Conservation (phyloP, 2,888 invertebrate genomes). For the Automeris io region DNA sequence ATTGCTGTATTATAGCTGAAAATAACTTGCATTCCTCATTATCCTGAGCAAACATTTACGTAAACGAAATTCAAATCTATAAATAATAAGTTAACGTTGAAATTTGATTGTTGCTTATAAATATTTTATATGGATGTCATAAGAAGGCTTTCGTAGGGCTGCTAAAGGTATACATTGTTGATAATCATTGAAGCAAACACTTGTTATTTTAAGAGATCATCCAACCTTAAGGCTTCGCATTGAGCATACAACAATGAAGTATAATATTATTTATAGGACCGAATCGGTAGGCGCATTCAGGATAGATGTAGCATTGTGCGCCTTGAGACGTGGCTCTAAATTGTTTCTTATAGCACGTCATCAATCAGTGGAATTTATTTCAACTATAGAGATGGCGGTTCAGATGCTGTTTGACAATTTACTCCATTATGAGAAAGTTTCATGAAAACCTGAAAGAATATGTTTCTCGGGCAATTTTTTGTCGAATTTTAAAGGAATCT, state of each 20-base stretch:
- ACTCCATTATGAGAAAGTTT: too few relatives aligned
- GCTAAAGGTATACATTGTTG: conserved; percentile 73
- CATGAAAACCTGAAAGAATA: too few relatives aligned
- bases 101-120: conserved; percentile 9
- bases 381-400: conserved; percentile 47
- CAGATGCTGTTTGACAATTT: conserved; percentile 16
- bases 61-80: conserved; percentile 16
- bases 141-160: conserved; percentile 67
- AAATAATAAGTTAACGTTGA: rapidly evolving
- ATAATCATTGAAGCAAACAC: conserved; percentile 78
- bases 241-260: conserved; percentile 61
- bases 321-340: conserved; percentile 35
- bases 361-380: conserved; percentile 55
- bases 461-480: too few relatives aligned
- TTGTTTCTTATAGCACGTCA: conserved; percentile 50
- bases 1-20: neutral
- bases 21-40: neutral
- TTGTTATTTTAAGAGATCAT: conserved; percentile 78
- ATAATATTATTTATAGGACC: conserved; percentile 75
- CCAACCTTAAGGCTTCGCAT: conserved; percentile 70
- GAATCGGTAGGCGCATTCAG: conserved; percentile 68
- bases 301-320: conserved; percentile 43
- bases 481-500: too few relatives aligned
- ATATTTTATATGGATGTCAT: conserved; percentile 27
- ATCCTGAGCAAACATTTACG: neutral